Evolutionary conservation across 2,113 vertebrate species (phyloP).

Genomic region (Nothocercus nigrocapillus): DNA sequence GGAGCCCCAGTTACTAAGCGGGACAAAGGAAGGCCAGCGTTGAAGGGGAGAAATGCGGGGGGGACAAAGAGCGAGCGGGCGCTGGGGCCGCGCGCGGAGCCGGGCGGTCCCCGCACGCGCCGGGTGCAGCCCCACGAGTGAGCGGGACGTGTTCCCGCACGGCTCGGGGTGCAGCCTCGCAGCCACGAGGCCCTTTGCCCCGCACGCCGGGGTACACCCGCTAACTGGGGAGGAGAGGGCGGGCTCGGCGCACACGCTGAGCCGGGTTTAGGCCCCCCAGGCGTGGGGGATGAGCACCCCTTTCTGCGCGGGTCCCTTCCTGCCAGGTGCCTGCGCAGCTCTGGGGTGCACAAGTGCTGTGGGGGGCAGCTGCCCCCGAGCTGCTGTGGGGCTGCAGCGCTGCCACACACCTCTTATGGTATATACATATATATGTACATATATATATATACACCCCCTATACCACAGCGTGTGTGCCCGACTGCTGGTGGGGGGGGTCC

Average conservation of each 20-base stretch:
- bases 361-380: no score
- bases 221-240: background rate
- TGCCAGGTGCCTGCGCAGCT: background rate
- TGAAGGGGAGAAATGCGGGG: background rate
- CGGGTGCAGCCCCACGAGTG: background rate
- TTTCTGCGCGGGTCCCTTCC: background rate
- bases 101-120: no score
- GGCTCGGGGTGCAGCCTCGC: background rate
- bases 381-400: rapidly evolving
- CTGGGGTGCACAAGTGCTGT: no score
- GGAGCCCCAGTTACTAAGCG: slow-evolving; percentile 79
- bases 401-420: rapidly evolving
- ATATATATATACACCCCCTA: background rate
- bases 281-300: background rate
- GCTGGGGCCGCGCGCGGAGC: background rate
- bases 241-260: background rate
- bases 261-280: background rate
- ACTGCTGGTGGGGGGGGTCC: no score
- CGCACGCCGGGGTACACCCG: background rate
- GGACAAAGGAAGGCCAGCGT: slow-evolving; percentile 72
- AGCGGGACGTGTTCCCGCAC: background rate
- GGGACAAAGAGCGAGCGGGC: background rate
- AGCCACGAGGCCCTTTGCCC: no score
- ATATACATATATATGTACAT: background rate
- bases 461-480: no score